phyloP scores from a whole-genome alignment of 2,888 invertebrate genomes.

The Marasmarcha lunaedactyla region DNA sequence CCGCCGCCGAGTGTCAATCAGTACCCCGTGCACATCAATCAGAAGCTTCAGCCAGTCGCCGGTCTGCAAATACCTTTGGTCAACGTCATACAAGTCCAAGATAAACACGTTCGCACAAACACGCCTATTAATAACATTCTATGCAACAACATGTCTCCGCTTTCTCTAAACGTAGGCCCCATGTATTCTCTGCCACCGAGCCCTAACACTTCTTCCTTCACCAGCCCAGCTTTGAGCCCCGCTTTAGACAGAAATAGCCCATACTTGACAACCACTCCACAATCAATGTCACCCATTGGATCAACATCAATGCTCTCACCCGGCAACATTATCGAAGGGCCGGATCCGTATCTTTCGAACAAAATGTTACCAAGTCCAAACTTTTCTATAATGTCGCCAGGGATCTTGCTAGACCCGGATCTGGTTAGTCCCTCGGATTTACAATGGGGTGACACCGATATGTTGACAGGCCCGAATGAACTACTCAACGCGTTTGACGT shows the following conservation, averaged over 20 bases:
- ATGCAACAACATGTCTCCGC: slow-evolving; percentile 40
- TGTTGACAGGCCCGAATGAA: slow-evolving; percentile 44
- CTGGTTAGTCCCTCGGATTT: slow-evolving; percentile 36
- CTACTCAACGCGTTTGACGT: slow-evolving; percentile 52
- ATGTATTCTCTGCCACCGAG: slow-evolving; percentile 49
- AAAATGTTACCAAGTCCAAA: slow-evolving; percentile 54
- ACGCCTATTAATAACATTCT: slow-evolving; percentile 3
- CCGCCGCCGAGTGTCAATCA: slow-evolving; percentile 7
- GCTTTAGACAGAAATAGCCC: slow-evolving; percentile 45
- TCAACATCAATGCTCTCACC: slow-evolving; percentile 40
- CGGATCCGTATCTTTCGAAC: slow-evolving; percentile 49
- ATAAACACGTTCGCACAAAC: slow-evolving; percentile 17
- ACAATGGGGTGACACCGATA: slow-evolving; percentile 40
- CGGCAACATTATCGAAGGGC: slow-evolving; percentile 33
- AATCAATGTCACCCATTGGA: slow-evolving; percentile 45
- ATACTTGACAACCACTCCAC: slow-evolving; percentile 41
- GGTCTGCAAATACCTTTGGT: slow-evolving; percentile 35
- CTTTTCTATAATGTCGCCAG: slow-evolving; percentile 31
- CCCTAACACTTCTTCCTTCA: slow-evolving; percentile 34
- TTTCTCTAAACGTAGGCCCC: slow-evolving; percentile 42
- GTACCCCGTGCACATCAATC: slow-evolving; percentile 19
- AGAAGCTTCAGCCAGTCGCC: slow-evolving; percentile 36
- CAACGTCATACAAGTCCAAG: slow-evolving; percentile 22
- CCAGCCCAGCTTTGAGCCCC: slow-evolving; percentile 51
- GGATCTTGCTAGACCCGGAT: slow-evolving; percentile 34